A percentile compares a stretch with the other conserved stretches of the same genome.
These are phyloP conservation scores for Heliangelus exortis DNA, from an alignment of 2,797 vertebrate genomes.

Conservation along the genomic window DNA sequence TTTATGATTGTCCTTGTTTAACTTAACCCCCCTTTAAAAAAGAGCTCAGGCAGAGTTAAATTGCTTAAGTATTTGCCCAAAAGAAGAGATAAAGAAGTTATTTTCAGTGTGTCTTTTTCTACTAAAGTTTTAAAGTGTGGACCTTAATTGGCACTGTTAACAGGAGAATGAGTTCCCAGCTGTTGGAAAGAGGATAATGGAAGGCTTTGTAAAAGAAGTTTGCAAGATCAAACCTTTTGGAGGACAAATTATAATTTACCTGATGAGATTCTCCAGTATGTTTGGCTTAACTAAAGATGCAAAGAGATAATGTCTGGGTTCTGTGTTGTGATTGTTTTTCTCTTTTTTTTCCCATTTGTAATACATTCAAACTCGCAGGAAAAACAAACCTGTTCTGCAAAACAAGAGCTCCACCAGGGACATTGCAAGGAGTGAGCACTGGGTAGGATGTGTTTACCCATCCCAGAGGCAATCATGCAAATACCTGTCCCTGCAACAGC, in stretches of 20 bases:
- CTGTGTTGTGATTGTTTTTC: not conserved
- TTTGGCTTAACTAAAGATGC: not conserved
- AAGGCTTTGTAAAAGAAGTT: conserved; percentile 26
- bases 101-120: conserved; percentile 38
- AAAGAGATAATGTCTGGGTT: not conserved
- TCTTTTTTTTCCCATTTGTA: not conserved
- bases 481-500: not conserved
- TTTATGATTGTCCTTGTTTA: conserved; percentile 31
- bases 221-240: conserved; percentile 7
- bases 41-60: conserved; percentile 36
- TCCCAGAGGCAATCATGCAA: not conserved
- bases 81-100: conserved; percentile 39
- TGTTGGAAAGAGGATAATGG: conserved; percentile 25
- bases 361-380: not conserved
- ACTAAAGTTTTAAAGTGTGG: conserved; percentile 43
- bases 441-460: not conserved
- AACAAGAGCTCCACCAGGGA: not conserved
- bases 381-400: not conserved
- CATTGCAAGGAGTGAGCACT: not conserved
- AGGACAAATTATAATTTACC: conserved; percentile 8
- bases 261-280: not conserved
- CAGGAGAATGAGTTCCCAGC: conserved; percentile 45
- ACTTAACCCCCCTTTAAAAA: conserved; percentile 32
- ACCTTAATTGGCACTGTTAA: conserved; percentile 52
- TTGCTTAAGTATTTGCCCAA: conserved; percentile 22